Evolutionary conservation across 2,888 invertebrate species (phyloP), one percentile per base, ranked within the genome.

Genomic region (Uropetala carovei): DNA sequence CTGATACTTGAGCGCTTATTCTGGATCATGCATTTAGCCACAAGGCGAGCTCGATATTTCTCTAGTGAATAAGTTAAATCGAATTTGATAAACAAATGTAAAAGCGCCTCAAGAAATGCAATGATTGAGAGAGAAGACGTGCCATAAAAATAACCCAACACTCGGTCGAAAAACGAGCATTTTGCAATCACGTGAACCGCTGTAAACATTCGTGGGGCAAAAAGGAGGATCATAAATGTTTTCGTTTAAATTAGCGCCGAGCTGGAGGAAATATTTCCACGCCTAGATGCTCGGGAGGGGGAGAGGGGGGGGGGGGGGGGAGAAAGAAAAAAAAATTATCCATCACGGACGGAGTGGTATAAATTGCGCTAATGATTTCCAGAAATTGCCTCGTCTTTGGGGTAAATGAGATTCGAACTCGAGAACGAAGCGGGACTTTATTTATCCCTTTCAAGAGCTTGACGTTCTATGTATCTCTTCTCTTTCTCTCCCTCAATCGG

Each of bases 301-400:
- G n/a, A n/a, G n/a, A n/a, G n/a, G n/a, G n/a, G n/a, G n/a, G n/a
- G n/a, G n/a, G n/a, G n/a, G n/a, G n/a, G n/a, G n/a, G n/a, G n/a
- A n/a, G n/a, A n/a, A n/a, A n/a, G n/a, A n/a, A n/a, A n/a, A 75
- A 75, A 75, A 75, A 75, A 75, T 11, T 11, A 16, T 14, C 16
- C n/a, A 9, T 18, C n/a, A 9, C 68, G 68, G 68, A 75, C 22
- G 27, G 75, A 43, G 75, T 13, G 9, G 75, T 27, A 27, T 75
- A 75, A 13, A 75, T 75, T 27, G 75, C 75, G 27, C 75, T 75
- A 75, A 75, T 75, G 75, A 75, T 75, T 75, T 22, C 75, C 75
- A 13, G 75, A 75, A 75, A 75, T 75, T 75, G 75, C 75, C 75
- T 75, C 75, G 27, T 75, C 75, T 27, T 75, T 13, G 22, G 75